A percentile compares a stretch with the other conserved stretches of the same genome.
phyloP scores from a whole-genome alignment of 2,888 invertebrate species.

The Bugula neritina region DNA sequence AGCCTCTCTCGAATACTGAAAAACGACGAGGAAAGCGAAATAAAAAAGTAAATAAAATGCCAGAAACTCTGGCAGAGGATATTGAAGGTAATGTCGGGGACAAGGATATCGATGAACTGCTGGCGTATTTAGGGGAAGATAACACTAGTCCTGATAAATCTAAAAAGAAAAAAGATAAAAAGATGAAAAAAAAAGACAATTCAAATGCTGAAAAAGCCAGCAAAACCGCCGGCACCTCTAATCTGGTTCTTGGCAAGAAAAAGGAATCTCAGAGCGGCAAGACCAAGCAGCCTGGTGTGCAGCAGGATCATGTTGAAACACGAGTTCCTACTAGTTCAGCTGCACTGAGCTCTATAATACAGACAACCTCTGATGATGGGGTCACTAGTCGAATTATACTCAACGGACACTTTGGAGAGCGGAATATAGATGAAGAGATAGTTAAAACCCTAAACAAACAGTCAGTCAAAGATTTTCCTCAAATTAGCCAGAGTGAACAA shows the following conservation, averaged over 20 bases:
- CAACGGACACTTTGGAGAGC: constrained; percentile 62
- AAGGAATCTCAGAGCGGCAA: background rate
- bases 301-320: background rate
- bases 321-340: background rate
- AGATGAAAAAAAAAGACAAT: background rate
- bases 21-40: background rate
- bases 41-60: background rate
- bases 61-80: background rate
- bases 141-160: background rate
- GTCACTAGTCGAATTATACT: constrained; percentile 12
- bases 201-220: background rate
- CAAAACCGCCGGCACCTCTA: background rate
- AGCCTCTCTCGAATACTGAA: too few species aligned
- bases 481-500: background rate
- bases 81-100: background rate
- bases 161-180: constrained; percentile 3
- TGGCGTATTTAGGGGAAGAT: background rate
- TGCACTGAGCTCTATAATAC: background rate
- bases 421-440: constrained; percentile 18
- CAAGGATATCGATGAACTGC: background rate
- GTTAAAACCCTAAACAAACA: background rate
- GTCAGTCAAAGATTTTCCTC: background rate
- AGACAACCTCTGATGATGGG: background rate
- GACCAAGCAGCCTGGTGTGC: background rate
- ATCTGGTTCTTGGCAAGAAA: background rate